phyloP scores from a whole-genome alignment of 1,140 invertebrate species.

The Geopemphigus sp. region DNA sequence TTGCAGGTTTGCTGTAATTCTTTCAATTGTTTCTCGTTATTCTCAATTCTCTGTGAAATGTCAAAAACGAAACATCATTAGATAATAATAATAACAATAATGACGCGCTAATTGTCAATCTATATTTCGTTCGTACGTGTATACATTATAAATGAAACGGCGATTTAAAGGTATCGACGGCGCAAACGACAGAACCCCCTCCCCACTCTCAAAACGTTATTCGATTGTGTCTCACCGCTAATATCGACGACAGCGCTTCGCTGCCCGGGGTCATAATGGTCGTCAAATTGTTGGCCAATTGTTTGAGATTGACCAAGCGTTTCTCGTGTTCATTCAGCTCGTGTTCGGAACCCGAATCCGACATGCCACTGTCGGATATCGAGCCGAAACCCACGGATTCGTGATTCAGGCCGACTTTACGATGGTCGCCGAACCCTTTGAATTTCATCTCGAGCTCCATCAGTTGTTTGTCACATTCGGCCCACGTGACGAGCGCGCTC shows the following conservation, averaged over 20 bases:
- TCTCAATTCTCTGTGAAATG: conserved; percentile 65
- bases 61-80: not conserved
- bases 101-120: too few relatives aligned
- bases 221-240: conserved; percentile 26
- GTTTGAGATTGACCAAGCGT: conserved; percentile 65
- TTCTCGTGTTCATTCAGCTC: conserved; percentile 71
- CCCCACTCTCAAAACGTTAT: too few relatives aligned
- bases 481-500: conserved; percentile 12
- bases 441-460: conserved; percentile 51
- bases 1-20: conserved; percentile 75
- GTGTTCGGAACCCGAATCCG: conserved; percentile 73
- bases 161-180: too few relatives aligned
- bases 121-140: too few relatives aligned
- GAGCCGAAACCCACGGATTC: conserved; percentile 59
- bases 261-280: conserved; percentile 66
- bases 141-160: too few relatives aligned
- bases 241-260: conserved; percentile 50
- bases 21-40: conserved; percentile 75
- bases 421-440: conserved; percentile 12
- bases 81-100: not conserved
- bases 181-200: too few relatives aligned
- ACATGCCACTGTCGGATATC: conserved; percentile 72
- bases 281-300: conserved; percentile 67
- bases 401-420: not conserved
- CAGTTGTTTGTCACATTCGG: conserved; percentile 18